Evolutionary conservation across 2,888 invertebrate genomes (phyloP).

Genomic region (Pogonocherus hispidulus): DNA sequence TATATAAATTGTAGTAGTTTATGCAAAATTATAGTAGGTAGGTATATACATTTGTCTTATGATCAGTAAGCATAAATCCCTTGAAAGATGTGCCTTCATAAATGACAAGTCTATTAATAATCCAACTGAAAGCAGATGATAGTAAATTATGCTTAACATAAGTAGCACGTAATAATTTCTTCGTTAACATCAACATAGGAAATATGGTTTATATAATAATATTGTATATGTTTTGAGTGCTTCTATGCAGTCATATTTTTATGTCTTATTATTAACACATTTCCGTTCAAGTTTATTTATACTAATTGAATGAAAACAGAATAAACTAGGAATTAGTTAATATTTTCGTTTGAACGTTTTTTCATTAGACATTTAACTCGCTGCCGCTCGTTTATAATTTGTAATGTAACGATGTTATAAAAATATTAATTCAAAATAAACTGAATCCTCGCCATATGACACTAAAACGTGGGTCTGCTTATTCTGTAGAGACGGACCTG

Average conservation of each 20-base stretch:
- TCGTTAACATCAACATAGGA: slow-evolving; percentile 56
- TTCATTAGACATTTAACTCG: slow-evolving; percentile 46
- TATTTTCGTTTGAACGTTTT: slow-evolving; percentile 45
- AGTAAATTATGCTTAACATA: slow-evolving; percentile 50
- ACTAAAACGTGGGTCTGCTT: slow-evolving; percentile 56
- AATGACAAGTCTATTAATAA: slow-evolving; percentile 36
- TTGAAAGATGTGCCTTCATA: no score
- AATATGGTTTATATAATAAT: slow-evolving; percentile 56
- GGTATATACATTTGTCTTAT: no score
- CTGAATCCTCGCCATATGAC: slow-evolving; percentile 56
- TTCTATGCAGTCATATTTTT: slow-evolving; percentile 52
- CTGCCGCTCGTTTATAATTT: slow-evolving; percentile 44
- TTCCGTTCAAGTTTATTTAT: slow-evolving; percentile 56
- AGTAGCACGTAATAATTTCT: slow-evolving; percentile 55
- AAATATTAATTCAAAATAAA: slow-evolving; percentile 60
- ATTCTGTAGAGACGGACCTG: slow-evolving; percentile 49
- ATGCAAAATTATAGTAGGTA: no score
- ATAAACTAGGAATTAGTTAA: slow-evolving; percentile 49
- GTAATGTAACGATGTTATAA: slow-evolving; percentile 52
- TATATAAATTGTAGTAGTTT: no score
- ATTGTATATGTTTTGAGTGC: slow-evolving; percentile 44
- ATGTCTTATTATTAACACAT: slow-evolving; percentile 55
- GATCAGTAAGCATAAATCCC: no score
- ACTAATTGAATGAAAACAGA: slow-evolving; percentile 58
- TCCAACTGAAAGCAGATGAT: slow-evolving; percentile 38